phyloP scores from a whole-genome alignment of 64 coral and sea anemone genomes.

The Stichodactyla helianthus region DNA sequence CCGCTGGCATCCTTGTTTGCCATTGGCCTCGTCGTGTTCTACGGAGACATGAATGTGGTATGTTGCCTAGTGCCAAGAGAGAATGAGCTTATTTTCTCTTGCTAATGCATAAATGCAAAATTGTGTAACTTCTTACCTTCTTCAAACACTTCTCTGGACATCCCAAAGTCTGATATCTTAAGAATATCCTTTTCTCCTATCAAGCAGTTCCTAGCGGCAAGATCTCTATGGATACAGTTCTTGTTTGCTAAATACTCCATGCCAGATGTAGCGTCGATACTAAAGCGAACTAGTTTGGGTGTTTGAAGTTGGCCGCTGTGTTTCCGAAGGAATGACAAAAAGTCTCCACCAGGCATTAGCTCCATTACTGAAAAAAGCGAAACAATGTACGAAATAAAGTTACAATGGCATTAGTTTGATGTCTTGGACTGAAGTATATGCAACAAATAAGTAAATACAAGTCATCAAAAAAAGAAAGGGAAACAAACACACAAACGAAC shows the following conservation, averaged over 20 bases:
- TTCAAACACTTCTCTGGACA: conserved; percentile 81
- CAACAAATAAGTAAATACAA: too few relatives aligned
- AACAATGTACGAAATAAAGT: neutral
- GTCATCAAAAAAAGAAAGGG: too few relatives aligned
- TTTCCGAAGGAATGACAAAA: conserved; percentile 70
- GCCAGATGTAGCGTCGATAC: conserved; percentile 60
- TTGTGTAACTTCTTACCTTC: conserved; percentile 43
- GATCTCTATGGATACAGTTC: conserved; percentile 81
- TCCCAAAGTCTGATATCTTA: conserved; percentile 99
- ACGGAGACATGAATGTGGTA: too few relatives aligned
- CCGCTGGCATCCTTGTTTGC: too few relatives aligned
- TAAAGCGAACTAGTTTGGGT: conserved; percentile 53
- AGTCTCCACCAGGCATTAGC: conserved; percentile 89
- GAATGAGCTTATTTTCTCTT: too few relatives aligned
- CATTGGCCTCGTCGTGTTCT: too few relatives aligned
- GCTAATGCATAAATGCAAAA: neutral
- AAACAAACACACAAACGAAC: too few relatives aligned
- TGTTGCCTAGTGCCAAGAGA: too few relatives aligned
- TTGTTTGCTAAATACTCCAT: conserved; percentile 86
- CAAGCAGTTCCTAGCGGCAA: conserved; percentile 88
- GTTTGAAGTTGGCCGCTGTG: conserved; percentile 27
- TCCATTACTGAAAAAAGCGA: conserved; percentile 69
- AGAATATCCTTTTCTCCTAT: conserved; percentile 65
- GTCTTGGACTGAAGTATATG: too few relatives aligned
- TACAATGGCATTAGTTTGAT: too few relatives aligned